Base-by-base conservation (phyloP, 2,888 invertebrate genomes). In the Agonopterix alstromeriana region DNA sequence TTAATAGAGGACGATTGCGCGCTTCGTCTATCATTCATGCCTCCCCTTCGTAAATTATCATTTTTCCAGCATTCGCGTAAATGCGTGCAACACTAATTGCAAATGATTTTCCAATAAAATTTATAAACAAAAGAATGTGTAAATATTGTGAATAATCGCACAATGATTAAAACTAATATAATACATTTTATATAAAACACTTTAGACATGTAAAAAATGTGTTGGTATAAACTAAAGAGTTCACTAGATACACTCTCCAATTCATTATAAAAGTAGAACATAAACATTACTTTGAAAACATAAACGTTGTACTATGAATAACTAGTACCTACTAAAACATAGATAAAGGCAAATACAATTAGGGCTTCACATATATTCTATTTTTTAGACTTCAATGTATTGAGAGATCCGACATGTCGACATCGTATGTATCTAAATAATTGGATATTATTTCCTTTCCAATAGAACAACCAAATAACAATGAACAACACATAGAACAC, bases 401-500 rank as follows among this genome's bases (percentile, higher is more conserved):
- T 47, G 27, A 50, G 50, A 50, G 47, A 48, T 50, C 50, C n/a
- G 38, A 38, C 4, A 27, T 27, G 27, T 27, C 27, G 27, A 27
- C 27, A 27, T 27, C 27, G 5, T 27, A 27, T 27, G 27, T 27
- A 27, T 27, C 27, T 27, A 27, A 7, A 27, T 27, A 27, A 27
- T 27, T 27, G 27, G 27, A 27, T 27, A 27, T 27, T 27, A 27
- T 27, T 27, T 27, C 27, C 27, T 27, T 27, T 27, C 27, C 27
- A 27, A 38, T 38, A 38, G 38, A 3, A 38, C 38, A 38, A 38
- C 10, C 3, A 46, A 41, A 36, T 10, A 36, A 36, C 38, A 43
- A 43, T 56, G 53, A 61, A 67, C 58, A 72, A 64, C 58, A 56
- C 54, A 53, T 57, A 55, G 61, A 71, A 70, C 65, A 72, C 69